Conservation (phyloP, 2,113 vertebrate species). For the Gymnobelideus leadbeateri region DNA sequence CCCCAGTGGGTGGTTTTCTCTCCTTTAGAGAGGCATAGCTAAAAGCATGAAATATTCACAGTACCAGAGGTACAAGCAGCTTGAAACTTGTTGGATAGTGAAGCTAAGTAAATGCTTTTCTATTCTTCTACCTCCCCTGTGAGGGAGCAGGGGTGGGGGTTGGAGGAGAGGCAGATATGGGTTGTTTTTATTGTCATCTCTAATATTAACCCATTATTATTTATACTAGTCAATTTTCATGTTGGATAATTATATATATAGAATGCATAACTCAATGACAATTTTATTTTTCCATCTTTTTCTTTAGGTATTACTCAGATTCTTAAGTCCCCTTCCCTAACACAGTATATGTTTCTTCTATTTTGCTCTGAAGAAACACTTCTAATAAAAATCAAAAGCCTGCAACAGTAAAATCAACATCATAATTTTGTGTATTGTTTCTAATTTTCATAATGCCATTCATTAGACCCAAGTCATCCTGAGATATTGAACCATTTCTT, state of each 20-base stretch:
- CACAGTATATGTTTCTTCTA: background rate
- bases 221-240: background rate
- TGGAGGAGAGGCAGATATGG: background rate
- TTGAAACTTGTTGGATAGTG: constrained; percentile 47
- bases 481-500: background rate
- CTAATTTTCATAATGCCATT: constrained; percentile 19
- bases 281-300: background rate
- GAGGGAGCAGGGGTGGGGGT: background rate
- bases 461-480: constrained; percentile 26
- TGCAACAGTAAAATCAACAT: constrained; percentile 12
- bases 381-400: background rate
- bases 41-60: constrained; percentile 34
- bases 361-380: constrained; percentile 33
- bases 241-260: background rate
- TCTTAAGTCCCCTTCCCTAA: background rate
- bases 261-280: background rate
- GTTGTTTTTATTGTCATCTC: background rate
- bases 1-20: background rate
- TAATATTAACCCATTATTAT: background rate
- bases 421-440: background rate
- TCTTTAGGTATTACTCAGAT: background rate
- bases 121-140: background rate
- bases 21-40: constrained; percentile 33
- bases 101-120: constrained; percentile 6
- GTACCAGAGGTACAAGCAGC: background rate